phyloP scores from a whole-genome alignment of 2,888 invertebrate genomes.

The Steinernema carpocapsae region DNA sequence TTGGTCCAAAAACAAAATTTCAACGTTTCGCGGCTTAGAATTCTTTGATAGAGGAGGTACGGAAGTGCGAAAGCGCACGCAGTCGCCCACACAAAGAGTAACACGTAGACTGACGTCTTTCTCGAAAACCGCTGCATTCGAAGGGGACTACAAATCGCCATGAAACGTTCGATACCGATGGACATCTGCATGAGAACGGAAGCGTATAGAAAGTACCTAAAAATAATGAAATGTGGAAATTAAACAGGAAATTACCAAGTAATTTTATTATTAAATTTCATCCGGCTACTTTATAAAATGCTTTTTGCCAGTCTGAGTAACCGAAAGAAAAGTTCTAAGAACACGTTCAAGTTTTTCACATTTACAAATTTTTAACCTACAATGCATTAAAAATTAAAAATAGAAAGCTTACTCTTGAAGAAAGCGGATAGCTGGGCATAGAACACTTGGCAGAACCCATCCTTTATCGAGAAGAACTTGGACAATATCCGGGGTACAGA shows the following conservation, averaged over 20 bases:
- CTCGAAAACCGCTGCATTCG: constrained; percentile 55
- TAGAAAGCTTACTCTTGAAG: constrained; percentile 60
- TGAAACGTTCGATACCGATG: constrained; percentile 57
- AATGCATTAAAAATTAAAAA: too few relatives aligned
- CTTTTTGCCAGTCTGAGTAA: too few relatives aligned
- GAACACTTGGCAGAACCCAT: constrained; percentile 52
- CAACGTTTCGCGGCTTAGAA: constrained; percentile 37
- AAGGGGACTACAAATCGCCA: constrained; percentile 61
- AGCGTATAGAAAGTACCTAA: constrained; percentile 69
- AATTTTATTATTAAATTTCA: too few relatives aligned
- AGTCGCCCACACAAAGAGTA: constrained; percentile 48
- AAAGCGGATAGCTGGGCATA: constrained; percentile 70
- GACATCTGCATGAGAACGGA: constrained; percentile 70
- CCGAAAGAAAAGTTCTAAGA: too few relatives aligned
- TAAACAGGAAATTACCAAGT: too few relatives aligned
- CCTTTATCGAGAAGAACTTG: constrained; percentile 51
- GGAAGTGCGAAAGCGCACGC: constrained; percentile 54
- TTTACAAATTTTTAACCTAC: too few relatives aligned
- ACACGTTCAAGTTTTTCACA: too few relatives aligned
- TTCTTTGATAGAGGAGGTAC: constrained; percentile 50
- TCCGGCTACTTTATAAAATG: too few relatives aligned
- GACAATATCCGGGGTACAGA: constrained; percentile 54
- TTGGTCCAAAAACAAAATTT: constrained; percentile 51
- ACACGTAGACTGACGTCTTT: constrained; percentile 49
- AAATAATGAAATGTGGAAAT: too few relatives aligned